These are phyloP conservation scores for Drosophila mimetica DNA, from an alignment of 2,888 invertebrate species.

Conservation along the genomic window DNA sequence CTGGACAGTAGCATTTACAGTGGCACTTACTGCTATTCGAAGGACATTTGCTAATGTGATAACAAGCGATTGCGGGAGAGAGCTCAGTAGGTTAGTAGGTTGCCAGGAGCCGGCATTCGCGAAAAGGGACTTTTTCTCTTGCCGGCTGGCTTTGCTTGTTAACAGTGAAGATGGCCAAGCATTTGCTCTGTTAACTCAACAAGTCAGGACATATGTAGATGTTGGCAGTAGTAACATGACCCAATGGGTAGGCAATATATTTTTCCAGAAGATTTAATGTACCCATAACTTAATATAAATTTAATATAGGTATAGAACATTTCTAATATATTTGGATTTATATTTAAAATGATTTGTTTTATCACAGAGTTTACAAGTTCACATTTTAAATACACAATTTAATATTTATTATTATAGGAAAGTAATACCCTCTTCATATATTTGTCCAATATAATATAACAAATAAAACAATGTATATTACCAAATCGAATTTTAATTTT, in stretches of 20 bases:
- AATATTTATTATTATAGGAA: no score
- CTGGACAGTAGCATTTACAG: conserved; percentile 42
- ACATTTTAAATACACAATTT: background rate
- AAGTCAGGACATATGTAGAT: conserved; percentile 42
- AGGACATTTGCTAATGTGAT: conserved; percentile 43
- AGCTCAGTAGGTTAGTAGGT: conserved; percentile 74
- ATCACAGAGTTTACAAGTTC: background rate
- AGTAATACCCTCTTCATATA: no score
- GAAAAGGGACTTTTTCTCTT: conserved; percentile 68
- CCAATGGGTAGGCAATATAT: conserved; percentile 1
- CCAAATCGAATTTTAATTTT: no score
- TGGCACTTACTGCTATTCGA: conserved; percentile 28
- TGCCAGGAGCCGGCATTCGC: conserved; percentile 56
- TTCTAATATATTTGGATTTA: no score
- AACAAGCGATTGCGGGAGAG: conserved; percentile 28
- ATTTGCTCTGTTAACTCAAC: conserved; percentile 39
- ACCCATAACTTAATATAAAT: no score
- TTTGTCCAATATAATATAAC: background rate
- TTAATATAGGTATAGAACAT: no score
- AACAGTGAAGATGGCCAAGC: background rate
- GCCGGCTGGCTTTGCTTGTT: conserved; percentile 19
- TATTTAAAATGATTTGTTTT: background rate
- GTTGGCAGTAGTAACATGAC: background rate
- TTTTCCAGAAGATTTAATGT: no score
- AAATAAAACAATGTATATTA: no score